These are phyloP conservation scores for Gadus macrocephalus DNA, from an alignment of 2,113 vertebrate species.

Conservation along the genomic window DNA sequence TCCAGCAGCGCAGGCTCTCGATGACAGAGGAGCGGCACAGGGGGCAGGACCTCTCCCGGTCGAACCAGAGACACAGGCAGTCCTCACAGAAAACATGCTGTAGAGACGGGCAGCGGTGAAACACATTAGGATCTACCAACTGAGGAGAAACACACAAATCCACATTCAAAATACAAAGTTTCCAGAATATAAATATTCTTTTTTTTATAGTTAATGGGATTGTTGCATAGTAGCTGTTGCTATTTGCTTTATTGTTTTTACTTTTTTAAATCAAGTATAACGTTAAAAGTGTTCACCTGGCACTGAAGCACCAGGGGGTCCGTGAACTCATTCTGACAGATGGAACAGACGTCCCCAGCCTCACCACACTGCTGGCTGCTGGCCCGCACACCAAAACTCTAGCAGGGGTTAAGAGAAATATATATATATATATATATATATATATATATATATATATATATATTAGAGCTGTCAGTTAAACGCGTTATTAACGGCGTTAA, in stretches of 20 bases:
- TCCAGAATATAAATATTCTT: too few species aligned
- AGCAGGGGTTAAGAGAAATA: constrained; percentile 17
- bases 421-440: neutral
- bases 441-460: neutral
- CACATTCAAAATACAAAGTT: neutral
- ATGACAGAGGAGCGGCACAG: constrained; percentile 86
- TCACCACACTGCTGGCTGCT: constrained; percentile 93
- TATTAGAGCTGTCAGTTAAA: too few species aligned
- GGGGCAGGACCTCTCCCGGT: constrained; percentile 89
- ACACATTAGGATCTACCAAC: neutral
- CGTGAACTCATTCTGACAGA: constrained; percentile 93
- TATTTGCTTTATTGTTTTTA: too few species aligned
- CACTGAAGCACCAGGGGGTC: constrained; percentile 90
- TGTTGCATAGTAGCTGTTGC: too few species aligned
- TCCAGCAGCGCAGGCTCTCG: constrained; percentile 92
- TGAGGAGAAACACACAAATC: neutral
- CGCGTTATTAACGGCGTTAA: too few species aligned
- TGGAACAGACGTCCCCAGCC: constrained; percentile 90
- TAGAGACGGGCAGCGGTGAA: constrained; percentile 4
- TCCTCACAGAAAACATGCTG: constrained; percentile 98
- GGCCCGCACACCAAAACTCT: constrained; percentile 90
- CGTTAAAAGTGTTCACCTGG: constrained; percentile 76
- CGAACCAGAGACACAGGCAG: constrained; percentile 95
- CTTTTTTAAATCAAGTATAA: too few species aligned
- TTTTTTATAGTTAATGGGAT: too few species aligned